Conservation (phyloP, 1,140 invertebrate species). For the Procambarus clarkii region DNA sequence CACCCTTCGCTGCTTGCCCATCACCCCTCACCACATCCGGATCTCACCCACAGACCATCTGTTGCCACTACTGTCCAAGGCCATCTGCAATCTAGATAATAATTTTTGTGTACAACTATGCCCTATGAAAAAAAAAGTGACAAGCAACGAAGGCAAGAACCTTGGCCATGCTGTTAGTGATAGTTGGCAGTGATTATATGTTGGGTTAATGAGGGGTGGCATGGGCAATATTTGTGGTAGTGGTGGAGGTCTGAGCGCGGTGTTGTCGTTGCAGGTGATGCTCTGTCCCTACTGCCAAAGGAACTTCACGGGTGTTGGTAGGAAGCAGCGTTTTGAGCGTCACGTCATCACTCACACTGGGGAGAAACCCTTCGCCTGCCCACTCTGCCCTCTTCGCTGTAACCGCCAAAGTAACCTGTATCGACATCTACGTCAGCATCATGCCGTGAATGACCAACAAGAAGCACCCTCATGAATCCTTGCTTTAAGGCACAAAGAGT, state of each 20-base stretch:
- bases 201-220: constrained; percentile 19
- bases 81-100: constrained; percentile 50
- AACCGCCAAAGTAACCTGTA: constrained; percentile 76
- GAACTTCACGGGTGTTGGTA: constrained; percentile 53
- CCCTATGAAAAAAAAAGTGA: background rate
- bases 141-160: background rate
- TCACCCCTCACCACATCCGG: constrained; percentile 23
- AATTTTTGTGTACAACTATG: background rate
- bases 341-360: constrained; percentile 76
- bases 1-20: constrained; percentile 51
- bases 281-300: constrained; percentile 61
- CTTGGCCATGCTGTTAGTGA: background rate
- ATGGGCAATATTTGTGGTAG: constrained; percentile 19
- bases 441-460: constrained; percentile 8
- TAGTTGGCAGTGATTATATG: constrained; percentile 6
- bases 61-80: constrained; percentile 45
- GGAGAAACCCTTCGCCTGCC: constrained; percentile 74
- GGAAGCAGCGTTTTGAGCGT: constrained; percentile 64
- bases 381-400: constrained; percentile 76
- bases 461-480: background rate
- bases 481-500: background rate
- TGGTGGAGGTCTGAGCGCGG: constrained; percentile 34
- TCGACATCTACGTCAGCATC: constrained; percentile 78
- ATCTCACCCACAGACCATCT: constrained; percentile 22
- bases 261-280: constrained; percentile 67